Conservation (phyloP, 2,797 vertebrate genomes). For the Alectoris magna region DNA sequence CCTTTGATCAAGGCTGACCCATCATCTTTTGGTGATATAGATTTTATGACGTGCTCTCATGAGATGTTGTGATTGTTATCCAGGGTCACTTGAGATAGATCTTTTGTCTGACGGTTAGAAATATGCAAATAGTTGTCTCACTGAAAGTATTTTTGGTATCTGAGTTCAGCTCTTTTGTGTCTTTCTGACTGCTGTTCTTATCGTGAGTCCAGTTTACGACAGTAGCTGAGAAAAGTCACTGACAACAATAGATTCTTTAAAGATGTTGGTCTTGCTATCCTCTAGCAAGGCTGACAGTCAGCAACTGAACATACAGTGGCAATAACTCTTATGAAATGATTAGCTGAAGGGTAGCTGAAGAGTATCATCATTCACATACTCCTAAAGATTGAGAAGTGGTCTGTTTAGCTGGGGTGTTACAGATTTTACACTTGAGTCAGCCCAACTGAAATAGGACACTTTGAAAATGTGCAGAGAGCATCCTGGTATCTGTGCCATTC, state of each 20-base stretch:
- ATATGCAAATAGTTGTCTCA: not conserved
- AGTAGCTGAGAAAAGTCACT: not conserved
- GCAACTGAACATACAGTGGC: not conserved
- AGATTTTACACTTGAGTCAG: not conserved
- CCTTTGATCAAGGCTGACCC: not conserved
- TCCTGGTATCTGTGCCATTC: rapidly evolving
- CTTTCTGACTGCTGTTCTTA: not conserved
- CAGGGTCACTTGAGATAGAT: not conserved
- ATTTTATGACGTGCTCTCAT: not conserved
- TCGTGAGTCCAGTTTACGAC: not conserved
- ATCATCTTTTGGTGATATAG: not conserved
- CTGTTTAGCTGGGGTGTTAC: not conserved
- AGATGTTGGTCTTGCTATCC: not conserved
- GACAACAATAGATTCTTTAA: not conserved
- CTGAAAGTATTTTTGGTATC: not conserved
- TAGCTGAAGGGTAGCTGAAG: not conserved
- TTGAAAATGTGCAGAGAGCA: not conserved
- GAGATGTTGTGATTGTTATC: not conserved
- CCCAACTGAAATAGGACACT: not conserved
- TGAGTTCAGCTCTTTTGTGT: not conserved
- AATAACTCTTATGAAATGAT: conserved; percentile 25
- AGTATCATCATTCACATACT: not conserved
- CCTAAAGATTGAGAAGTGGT: not conserved
- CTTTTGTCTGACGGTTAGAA: not conserved
- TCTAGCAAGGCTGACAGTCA: not conserved